Evolutionary conservation across 2,888 invertebrate genomes (phyloP).

Genomic region (Morpho deidamia): DNA sequence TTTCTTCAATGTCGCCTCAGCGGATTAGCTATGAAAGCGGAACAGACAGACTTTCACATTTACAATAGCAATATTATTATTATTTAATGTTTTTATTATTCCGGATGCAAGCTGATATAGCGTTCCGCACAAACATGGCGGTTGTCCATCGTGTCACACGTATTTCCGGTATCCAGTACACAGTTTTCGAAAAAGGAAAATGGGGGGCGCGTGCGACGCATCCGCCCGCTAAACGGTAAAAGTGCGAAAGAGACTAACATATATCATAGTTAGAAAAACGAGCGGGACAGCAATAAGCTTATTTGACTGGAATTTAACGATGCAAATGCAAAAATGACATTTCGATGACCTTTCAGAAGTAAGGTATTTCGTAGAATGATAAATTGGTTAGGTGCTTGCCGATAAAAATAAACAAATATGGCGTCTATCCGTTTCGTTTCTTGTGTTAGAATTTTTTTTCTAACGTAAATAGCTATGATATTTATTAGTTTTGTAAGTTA

Average conservation of each 20-base stretch:
- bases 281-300: neutral
- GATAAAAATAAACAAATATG: neutral
- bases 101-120: too few relatives aligned
- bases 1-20: too few relatives aligned
- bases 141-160: constrained; percentile 26
- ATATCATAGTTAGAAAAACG: neutral
- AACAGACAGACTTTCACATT: too few relatives aligned
- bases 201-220: constrained; percentile 30
- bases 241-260: constrained; percentile 15
- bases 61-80: too few relatives aligned
- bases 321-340: constrained; percentile 12
- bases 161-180: constrained; percentile 29
- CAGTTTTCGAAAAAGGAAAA: constrained; percentile 31
- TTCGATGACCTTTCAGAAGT: constrained; percentile 8
- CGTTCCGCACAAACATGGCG: constrained; percentile 25
- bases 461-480: too few relatives aligned
- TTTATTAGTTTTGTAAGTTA: too few relatives aligned
- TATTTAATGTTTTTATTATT: too few relatives aligned
- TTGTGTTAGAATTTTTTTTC: too few relatives aligned
- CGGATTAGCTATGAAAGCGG: too few relatives aligned
- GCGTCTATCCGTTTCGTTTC: neutral
- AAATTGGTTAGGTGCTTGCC: neutral
- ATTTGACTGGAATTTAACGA: constrained; percentile 6
- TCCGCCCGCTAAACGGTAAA: constrained; percentile 25
- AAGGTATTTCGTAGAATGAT: constrained; percentile 3